Base-by-base conservation (phyloP, 2,113 vertebrate genomes). In the Mormyrus iriodes region DNA sequence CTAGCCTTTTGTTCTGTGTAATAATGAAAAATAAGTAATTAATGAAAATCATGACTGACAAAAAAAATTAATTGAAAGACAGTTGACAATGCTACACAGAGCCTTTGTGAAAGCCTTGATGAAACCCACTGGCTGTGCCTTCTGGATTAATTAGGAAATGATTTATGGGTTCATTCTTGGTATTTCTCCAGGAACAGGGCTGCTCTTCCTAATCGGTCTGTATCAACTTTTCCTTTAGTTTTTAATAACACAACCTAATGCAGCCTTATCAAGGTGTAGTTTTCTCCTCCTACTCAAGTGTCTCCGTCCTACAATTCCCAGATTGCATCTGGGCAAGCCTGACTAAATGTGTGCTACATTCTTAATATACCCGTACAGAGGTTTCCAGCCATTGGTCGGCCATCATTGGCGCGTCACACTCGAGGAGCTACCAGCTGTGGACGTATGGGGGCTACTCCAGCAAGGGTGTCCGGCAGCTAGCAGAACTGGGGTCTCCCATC, bases 381-480 rank as follows among this genome's bases (percentile, higher is more conserved):
- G 96, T 97, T 48, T 98, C 98, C 90, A 99, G 99, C 91, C 98
- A 99, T 93, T 99, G 98, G 98, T 99, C 98, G 1, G 98, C 98
- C 0, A 97, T 99, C 92, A 99, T 99, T 3, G 98, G 98, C 0
- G 97, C 98, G 0, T 99, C 98, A 85, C 98, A 99, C 93, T 96
- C 98, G 1, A 97, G 96, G 93, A 95, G 96, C 65, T 99, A 99
- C 4, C 96, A 97, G 91, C 95, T 98, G 13, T 99, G 98, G 98
- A 97, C 99, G 89, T 99, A 99, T 0, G 98, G 98, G 4, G 97
- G 98, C 9, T 98, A 97, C 0, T 97, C 98, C 35, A 99, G 98
- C 0, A 97, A 99, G 91, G 98, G 98, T 0, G 98, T 99, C 88
- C 97, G 97, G 3, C 98, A 99, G 92, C 98, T 99, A 0, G 98